Percentiles rank a stretch among this genome's conserved stretches.
Conservation (phyloP, 1,140 invertebrate species). For the Drosophila tropicalis region DNA sequence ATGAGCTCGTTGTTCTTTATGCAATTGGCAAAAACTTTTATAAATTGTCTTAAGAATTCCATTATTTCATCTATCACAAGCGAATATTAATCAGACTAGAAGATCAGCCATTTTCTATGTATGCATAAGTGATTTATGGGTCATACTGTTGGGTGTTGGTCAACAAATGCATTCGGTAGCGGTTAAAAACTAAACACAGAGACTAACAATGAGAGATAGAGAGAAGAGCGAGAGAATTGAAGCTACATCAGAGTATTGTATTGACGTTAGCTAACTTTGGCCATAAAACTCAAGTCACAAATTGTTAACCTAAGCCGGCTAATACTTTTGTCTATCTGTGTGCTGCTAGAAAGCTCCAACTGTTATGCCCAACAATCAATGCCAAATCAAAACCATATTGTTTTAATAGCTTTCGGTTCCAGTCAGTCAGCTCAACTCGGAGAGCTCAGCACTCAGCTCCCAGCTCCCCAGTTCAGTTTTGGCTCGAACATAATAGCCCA, state of each 20-base stretch:
- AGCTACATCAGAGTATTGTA: neutral
- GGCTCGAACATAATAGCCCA: slow-evolving; percentile 44
- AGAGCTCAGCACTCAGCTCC: neutral
- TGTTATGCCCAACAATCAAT: slow-evolving; percentile 17
- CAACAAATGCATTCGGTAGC: slow-evolving; percentile 3
- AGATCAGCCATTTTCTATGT: too few species aligned
- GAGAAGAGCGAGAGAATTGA: too few species aligned
- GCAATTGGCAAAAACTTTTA: too few species aligned
- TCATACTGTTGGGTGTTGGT: neutral
- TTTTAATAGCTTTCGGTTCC: slow-evolving; percentile 12
- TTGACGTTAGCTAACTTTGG: neutral
- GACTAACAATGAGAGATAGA: neutral
- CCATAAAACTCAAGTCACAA: neutral
- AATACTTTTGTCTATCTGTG: slow-evolving; percentile 10
- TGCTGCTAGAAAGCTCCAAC: slow-evolving; percentile 12
- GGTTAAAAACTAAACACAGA: neutral
- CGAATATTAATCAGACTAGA: too few species aligned
- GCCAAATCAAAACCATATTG: slow-evolving; percentile 14
- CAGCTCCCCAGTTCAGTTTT: too few species aligned
- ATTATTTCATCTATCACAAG: too few species aligned
- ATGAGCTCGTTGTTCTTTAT: too few species aligned
- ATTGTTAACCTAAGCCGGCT: slow-evolving; percentile 11
- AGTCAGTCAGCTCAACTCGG: neutral
- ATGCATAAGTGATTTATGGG: neutral
- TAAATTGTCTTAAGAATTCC: too few species aligned